Conservation (phyloP, 2,888 invertebrate genomes). For the Microctonus aethiopoides region DNA sequence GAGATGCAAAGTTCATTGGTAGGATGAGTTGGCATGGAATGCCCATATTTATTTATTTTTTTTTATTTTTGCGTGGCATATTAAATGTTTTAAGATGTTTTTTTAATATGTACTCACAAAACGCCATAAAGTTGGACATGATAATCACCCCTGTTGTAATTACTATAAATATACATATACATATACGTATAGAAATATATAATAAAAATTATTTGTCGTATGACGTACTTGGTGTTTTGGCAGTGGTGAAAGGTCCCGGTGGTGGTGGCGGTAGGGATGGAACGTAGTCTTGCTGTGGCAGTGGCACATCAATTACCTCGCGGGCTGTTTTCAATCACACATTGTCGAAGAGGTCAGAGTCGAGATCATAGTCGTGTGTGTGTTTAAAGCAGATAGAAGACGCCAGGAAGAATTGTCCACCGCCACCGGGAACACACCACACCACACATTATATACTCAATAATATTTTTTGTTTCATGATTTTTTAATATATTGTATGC, state of each 20-base stretch:
- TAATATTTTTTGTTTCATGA: slow-evolving; percentile 12
- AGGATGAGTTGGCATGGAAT: too few species aligned
- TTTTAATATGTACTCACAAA: slow-evolving; percentile 18
- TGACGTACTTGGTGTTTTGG: slow-evolving; percentile 66
- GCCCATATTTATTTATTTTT: too few species aligned
- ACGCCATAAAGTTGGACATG: background rate
- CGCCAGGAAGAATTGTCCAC: slow-evolving; percentile 47
- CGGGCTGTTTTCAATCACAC: slow-evolving; percentile 50
- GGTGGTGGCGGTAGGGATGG: slow-evolving; percentile 70
- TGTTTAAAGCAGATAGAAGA: slow-evolving; percentile 51
- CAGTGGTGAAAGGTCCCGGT: slow-evolving; percentile 69
- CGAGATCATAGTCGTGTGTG: slow-evolving; percentile 44
- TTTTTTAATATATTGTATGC: background rate
- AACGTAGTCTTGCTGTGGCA: slow-evolving; percentile 66
- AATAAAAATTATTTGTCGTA: slow-evolving; percentile 4
- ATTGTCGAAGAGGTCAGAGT: slow-evolving; percentile 31
- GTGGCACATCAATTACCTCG: slow-evolving; percentile 61
- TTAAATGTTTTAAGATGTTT: too few species aligned
- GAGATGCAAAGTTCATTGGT: too few species aligned
- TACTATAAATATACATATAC: slow-evolving; percentile 3
- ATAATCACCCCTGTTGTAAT: slow-evolving; percentile 9
- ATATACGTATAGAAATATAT: background rate
- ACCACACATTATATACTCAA: slow-evolving; percentile 48
- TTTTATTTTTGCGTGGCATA: too few species aligned
- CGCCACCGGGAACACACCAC: slow-evolving; percentile 63